These are phyloP conservation scores for Lethocerus indicus DNA, from an alignment of 1,140 invertebrate genomes.

Conservation along the genomic window DNA sequence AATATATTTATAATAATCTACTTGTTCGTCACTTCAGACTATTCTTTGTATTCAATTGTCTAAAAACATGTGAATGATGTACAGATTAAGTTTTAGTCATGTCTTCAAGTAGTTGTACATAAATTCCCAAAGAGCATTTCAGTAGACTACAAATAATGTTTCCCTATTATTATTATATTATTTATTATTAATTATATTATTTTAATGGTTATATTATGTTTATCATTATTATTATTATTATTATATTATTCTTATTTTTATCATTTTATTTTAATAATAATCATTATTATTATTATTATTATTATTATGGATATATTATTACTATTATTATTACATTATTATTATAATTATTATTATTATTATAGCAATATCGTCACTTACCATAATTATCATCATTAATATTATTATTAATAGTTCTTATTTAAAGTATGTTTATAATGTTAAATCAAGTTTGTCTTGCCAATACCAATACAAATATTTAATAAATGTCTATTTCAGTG, in stretches of 20 bases:
- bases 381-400: slow-evolving; percentile 4
- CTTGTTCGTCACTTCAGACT: slow-evolving; percentile 14
- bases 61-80: slow-evolving; percentile 7
- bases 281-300: slow-evolving; percentile 7
- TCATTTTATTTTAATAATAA: neutral
- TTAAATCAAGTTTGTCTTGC: slow-evolving; percentile 12
- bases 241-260: slow-evolving; percentile 5
- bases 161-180: neutral
- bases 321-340: slow-evolving; percentile 8
- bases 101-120: slow-evolving; percentile 11
- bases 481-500: slow-evolving; percentile 16
- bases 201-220: slow-evolving; percentile 1
- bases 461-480: slow-evolving; percentile 16
- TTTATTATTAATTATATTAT: neutral
- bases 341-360: slow-evolving; percentile 1
- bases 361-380: slow-evolving; percentile 1
- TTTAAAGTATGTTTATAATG: slow-evolving; percentile 14
- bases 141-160: no score
- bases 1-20: slow-evolving; percentile 13
- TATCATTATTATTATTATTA: slow-evolving; percentile 2
- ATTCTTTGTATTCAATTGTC: slow-evolving; percentile 13
- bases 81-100: slow-evolving; percentile 15
- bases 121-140: slow-evolving; percentile 10
- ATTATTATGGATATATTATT: no score
- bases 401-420: slow-evolving; percentile 12